Conservation (phyloP, 2,113 vertebrate species). For the Ptyas mucosa region DNA sequence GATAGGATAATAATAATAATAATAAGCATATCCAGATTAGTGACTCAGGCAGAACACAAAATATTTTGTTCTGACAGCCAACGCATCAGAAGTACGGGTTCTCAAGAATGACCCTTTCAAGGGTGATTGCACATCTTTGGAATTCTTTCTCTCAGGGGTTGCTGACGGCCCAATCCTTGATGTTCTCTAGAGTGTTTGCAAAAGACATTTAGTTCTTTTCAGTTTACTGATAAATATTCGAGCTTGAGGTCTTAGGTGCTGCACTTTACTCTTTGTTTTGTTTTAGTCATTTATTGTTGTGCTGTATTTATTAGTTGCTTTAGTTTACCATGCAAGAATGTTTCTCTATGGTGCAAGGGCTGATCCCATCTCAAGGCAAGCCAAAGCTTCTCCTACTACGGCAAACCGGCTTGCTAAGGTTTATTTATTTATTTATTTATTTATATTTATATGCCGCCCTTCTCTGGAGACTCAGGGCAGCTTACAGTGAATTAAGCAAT, state of each 20-base stretch:
- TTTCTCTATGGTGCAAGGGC: not conserved
- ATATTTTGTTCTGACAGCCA: not conserved
- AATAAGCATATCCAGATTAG: not conserved
- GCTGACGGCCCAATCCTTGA: not conserved
- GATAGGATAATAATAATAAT: not conserved
- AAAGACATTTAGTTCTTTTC: not conserved
- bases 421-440: too few species aligned
- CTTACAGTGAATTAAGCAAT: too few species aligned
- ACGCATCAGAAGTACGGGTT: not conserved
- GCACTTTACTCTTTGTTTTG: not conserved
- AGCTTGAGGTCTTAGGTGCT: not conserved
- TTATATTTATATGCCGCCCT: too few species aligned
- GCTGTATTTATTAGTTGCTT: not conserved
- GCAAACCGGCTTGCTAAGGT: not conserved
- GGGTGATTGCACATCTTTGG: not conserved
- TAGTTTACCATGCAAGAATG: not conserved
- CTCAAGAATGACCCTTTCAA: not conserved
- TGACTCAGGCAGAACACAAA: not conserved
- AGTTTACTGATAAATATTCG: not conserved
- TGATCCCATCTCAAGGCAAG: not conserved
- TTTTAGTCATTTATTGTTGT: not conserved
- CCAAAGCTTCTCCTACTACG: not conserved
- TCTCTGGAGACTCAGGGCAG: too few species aligned
- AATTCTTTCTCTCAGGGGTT: not conserved
- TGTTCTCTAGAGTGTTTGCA: not conserved